Evolutionary conservation across 2,888 invertebrate species (phyloP).

Genomic region (Hypsopygia costalis): DNA sequence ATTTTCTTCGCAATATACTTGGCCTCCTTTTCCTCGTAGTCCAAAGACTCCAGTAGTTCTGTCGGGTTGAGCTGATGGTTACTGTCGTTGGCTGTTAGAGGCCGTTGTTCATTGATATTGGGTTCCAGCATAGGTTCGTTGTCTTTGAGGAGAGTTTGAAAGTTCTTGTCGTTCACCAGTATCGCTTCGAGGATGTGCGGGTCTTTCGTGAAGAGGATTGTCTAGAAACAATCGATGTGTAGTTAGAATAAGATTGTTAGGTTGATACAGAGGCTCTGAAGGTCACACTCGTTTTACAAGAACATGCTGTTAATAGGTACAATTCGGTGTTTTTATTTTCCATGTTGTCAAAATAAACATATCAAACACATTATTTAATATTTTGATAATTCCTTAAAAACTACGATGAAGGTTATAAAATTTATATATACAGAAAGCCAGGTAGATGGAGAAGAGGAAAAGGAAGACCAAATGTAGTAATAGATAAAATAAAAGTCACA

Average conservation of each 20-base stretch:
- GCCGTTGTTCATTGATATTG: constrained; percentile 67
- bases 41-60: constrained; percentile 30
- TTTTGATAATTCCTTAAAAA: too few species aligned
- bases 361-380: too few species aligned
- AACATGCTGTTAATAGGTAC: too few species aligned
- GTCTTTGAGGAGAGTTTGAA: constrained; percentile 61
- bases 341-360: too few species aligned
- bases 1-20: constrained; percentile 64
- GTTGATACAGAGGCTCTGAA: too few species aligned
- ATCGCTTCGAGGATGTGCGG: constrained; percentile 83
- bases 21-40: constrained; percentile 35
- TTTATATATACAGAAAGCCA: too few species aligned
- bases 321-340: too few species aligned
- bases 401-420: too few species aligned
- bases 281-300: too few species aligned
- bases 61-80: constrained; percentile 42
- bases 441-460: too few species aligned
- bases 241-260: background rate
- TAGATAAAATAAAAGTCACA: too few species aligned
- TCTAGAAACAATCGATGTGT: constrained; percentile 82
- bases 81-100: constrained; percentile 79
- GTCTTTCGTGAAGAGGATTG: constrained; percentile 91
- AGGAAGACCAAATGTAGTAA: too few species aligned
- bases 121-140: constrained; percentile 49
- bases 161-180: constrained; percentile 60